Evolutionary conservation across 2,888 invertebrate species (phyloP), one percentile per base, ranked within the genome.

Genomic region (Idaea straminata): DNA sequence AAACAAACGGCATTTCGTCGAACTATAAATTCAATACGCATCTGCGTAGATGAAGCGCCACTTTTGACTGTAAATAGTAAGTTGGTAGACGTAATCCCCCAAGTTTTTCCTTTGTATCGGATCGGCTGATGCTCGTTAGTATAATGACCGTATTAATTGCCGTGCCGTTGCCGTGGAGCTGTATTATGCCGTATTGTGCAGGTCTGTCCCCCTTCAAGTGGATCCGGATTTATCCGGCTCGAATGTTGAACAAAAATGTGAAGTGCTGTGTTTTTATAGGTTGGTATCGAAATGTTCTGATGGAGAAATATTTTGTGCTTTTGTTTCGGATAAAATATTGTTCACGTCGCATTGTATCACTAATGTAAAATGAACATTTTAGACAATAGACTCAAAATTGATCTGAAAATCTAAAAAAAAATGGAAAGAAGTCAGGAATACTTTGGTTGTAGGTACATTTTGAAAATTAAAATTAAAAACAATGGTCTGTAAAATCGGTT

Each of bases 141-240:
- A 83, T 88, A 88, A 88, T 87, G 84, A 83, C 76, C 72, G 86
- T 85, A 88, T 89, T 89, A 87, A 87, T 87, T 86, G 87, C 84
- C 77, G 78, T 59, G 47, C 59, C 34, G 59, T 59, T 34, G 34
- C 25, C 59, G 58, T 16, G 58, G 16, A 58, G 58, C 15, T 15
- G 58, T 59, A 59, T 59, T 47, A 13, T 47, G 74, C 78, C 77
- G 81, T 81, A 84, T 81, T 83, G 83, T 84, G 25, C 25, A 25
- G 25, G 25, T 25, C 25, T 25, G 25, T 47, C 47, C 7, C 47
- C 47, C 47, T 47, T 47, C 47, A 47, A 47, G 47, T 47, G 10
- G 47, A 47, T 47, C 47, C 47, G 47, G 47, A 10, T 47, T 47
- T 47, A 47, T 47, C 47, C 47, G 10, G 47, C 47, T 47, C 47